Evolutionary conservation across 1,140 invertebrate genomes (phyloP), one percentile per base, ranked within the genome.

Genomic region (Asobara japonica): DNA sequence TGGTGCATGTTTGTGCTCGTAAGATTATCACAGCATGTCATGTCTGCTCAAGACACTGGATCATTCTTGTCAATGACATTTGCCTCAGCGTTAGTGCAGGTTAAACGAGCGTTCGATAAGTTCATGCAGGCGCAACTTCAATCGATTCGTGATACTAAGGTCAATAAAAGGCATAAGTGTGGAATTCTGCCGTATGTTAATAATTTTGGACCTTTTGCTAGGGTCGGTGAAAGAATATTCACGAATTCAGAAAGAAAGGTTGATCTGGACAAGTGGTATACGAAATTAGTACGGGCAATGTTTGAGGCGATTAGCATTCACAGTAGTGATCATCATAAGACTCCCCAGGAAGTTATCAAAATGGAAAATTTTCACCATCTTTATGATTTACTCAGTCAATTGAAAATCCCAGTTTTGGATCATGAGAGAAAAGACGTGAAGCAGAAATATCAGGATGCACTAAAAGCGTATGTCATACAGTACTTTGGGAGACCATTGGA

Each of bases 341-440:
- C 97, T 22, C 98, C 97, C 13, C 91, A 92, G 62, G 94, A 98
- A 89, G 96, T 99, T 48, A 91, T 99, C 36, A 95, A 96, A 88
- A 96, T 98, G 94, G 95, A 99, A 90, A 99, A 99, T 88, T 99
- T 96, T 85, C 97, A 99, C 90, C 94, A 96, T 82, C 91, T 99
- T 79, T 94, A 96, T 83, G 95, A 93, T 18, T 87, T 96, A 60
- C 87, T 99, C 65, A 95, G 94, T 1, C 93, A 95, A 84, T 88
- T 99, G 33, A 99, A 99, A 89, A 96, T 99, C 75, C 87, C 92
- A 7, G 95, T 96, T 69, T 89, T 99, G 82, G 97, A 99, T 82
- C 84, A 89, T 16, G 91, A 96, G 77, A 91, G 95, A 74, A 98
- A 97, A 85, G 97, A 98, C 82, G 94, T 96, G 0, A 98, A 97